Evolutionary conservation across 2,113 vertebrate species (phyloP), one percentile per base, ranked within the genome.

Genomic region (Eurystomus gularis): DNA sequence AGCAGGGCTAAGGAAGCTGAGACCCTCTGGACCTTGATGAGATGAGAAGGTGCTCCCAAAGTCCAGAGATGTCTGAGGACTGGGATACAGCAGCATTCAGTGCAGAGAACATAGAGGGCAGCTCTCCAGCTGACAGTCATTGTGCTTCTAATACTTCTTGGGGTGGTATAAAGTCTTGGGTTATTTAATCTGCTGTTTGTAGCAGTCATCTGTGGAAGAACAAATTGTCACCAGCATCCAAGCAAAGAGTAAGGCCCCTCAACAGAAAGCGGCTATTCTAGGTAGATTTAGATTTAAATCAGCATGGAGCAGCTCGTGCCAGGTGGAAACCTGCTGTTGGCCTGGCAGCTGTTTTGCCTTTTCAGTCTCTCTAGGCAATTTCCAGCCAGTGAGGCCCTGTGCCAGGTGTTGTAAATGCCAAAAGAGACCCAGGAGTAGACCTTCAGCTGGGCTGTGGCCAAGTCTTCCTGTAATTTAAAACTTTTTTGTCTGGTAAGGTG

Each of bases 141-240:
- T 1, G 7, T 19, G 35, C 25, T 72, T 90, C n/a, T 57, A 61
- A 24, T 7, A 12, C n/a, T 55, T 82, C 37, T 35, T 40, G 21
- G 6, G 7, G 5, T 65, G 25, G 6, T 44, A 17, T 11, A 23
- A 48, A 14, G 21, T 37, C 33, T 62, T 70, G 64, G 23, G 42
- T 33, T 73, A 57, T 49, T 77, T 65, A 66, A 65, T 15, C 10
- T n/a, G 11, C 40, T 37, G 9, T 55, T 82, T 73, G 76, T 29
- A 83, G 72, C n/a, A 78, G 64, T 44, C 3, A 1, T 54, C n/a
- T 66, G 49, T 77, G 55, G n/a, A 80, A 68, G 64, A 78, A 12
- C 0, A 0, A 44, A 13, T 46, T n/a, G 48, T 3, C 1, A 5
- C 17, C 49, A 46, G 9, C 40, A 58, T 42, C 26, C 29, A 46